Evolutionary conservation across 2,797 vertebrate genomes (phyloP), one percentile per base, ranked within the genome.

Genomic region (Aratinga solstitialis): DNA sequence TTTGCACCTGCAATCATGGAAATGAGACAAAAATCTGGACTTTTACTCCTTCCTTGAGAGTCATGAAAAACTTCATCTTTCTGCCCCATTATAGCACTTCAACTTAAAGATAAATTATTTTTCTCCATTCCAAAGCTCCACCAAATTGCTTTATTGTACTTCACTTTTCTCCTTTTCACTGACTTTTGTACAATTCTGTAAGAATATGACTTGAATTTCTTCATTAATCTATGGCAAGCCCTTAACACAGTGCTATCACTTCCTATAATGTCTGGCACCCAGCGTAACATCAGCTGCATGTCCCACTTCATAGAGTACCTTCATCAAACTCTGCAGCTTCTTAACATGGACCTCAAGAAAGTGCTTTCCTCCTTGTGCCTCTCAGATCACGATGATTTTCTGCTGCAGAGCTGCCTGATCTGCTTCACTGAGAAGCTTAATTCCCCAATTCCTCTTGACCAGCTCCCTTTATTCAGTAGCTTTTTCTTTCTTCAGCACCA

Each of bases 221-320:
- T 36, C 75, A 8, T 32, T 58, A 26, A n/a, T 3, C 17, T 13
- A 0, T 19, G 38, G 24, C 73, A 45, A 59, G 6, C 32, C 40
- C 48, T 82, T 13, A 45, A 21, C 36, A 53, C 21, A 0, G 13
- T n/a, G 56, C 18, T 36, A 13, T 24, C 6, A 4, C 38, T 40
- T n/a, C 34, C 47, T 29, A 3, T 43, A 8, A 0, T 24, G 56
- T 36, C 58, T 84, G 53, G 62, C 61, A 40, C n/a, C 19, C 84
- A 38, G 19, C 42, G 58, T n/a, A 13, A 36, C 30, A 27, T 0
- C 0, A 5, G 50, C 1, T 6, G 21, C 1, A 0, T 1, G 8
- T 66, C 63, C 84, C 50, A 63, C 10, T 18, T n/a, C 22, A 72
- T 63, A 45, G 3, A 66, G 26, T 26, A 54, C 10, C 43, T 63